These are phyloP conservation scores for Sterrhoptilus dennistouni DNA, from an alignment of 2,113 vertebrate species.

Conservation along the genomic window DNA sequence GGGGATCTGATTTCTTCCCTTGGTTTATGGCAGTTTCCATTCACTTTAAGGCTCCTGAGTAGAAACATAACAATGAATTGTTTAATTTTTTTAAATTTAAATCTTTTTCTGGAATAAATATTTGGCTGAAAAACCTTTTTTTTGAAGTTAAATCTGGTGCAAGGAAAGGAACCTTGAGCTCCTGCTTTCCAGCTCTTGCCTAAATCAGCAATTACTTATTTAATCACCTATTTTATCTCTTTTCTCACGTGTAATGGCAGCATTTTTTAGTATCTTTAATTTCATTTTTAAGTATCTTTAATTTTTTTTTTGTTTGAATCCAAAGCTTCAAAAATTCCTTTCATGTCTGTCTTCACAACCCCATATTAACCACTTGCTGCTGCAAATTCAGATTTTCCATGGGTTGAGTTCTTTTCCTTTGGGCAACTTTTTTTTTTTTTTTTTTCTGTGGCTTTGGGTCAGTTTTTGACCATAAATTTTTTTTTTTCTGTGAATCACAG, in stretches of 20 bases:
- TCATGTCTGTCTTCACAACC: background rate
- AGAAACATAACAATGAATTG: background rate
- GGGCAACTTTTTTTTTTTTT: background rate
- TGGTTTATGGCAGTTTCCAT: background rate
- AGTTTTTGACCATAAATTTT: background rate
- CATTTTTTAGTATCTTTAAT: background rate
- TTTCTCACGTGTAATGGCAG: background rate
- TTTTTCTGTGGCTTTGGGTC: background rate
- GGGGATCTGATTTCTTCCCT: fast-evolving
- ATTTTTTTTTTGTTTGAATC: background rate
- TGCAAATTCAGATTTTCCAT: background rate
- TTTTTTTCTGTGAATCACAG: background rate
- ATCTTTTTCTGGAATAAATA: background rate
- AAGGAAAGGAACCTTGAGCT: background rate
- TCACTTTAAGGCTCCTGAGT: background rate
- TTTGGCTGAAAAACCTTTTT: background rate
- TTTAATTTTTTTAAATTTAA: background rate
- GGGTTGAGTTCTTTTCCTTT: background rate
- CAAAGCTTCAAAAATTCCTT: background rate
- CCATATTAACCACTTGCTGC: background rate
- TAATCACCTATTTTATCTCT: background rate
- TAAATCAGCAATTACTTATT: background rate
- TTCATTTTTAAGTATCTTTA: background rate
- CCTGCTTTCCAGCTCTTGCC: background rate
- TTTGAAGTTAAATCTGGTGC: background rate